These are phyloP conservation scores for Trisateles emortualis DNA, from an alignment of 2,888 invertebrate species.

Conservation along the genomic window DNA sequence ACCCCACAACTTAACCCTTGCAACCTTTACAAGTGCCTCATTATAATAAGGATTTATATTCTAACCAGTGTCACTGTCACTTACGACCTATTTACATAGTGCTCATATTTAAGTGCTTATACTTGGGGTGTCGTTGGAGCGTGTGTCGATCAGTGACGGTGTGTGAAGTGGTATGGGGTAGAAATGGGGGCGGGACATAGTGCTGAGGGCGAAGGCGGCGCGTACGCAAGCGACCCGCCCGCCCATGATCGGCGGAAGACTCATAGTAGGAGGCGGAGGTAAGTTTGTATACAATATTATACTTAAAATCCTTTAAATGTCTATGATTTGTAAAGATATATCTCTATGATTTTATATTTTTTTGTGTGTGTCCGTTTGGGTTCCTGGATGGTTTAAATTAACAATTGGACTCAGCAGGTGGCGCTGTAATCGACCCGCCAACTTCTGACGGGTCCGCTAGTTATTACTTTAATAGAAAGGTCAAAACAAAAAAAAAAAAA, in stretches of 20 bases:
- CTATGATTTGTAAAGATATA: too few relatives aligned
- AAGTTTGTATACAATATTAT: conserved; percentile 38
- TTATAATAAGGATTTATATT: conserved; percentile 9
- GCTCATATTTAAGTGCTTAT: conserved; percentile 7
- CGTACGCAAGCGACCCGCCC: conserved; percentile 83
- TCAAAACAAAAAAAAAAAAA: too few relatives aligned
- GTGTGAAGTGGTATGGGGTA: conserved; percentile 82
- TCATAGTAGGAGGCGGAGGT: conserved; percentile 81
- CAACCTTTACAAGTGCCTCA: conserved; percentile 12
- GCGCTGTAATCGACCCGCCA: too few relatives aligned
- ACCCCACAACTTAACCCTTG: conserved; percentile 51
- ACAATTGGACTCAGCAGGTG: too few relatives aligned
- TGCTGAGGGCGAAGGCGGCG: conserved; percentile 81
- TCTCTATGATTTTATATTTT: too few relatives aligned
- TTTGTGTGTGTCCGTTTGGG: too few relatives aligned
- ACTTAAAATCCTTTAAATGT: background rate
- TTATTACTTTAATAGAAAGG: too few relatives aligned
- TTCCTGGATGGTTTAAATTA: too few relatives aligned
- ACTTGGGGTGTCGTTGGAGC: conserved; percentile 68
- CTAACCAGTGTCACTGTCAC: conserved; percentile 35
- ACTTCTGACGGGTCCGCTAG: too few relatives aligned
- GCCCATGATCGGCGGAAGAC: conserved; percentile 75
- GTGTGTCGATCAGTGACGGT: conserved; percentile 77
- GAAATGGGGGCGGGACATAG: conserved; percentile 84
- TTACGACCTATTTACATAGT: conserved; percentile 15